phyloP scores from a whole-genome alignment of 2,113 vertebrate genomes.

The Mesitornis unicolor region DNA sequence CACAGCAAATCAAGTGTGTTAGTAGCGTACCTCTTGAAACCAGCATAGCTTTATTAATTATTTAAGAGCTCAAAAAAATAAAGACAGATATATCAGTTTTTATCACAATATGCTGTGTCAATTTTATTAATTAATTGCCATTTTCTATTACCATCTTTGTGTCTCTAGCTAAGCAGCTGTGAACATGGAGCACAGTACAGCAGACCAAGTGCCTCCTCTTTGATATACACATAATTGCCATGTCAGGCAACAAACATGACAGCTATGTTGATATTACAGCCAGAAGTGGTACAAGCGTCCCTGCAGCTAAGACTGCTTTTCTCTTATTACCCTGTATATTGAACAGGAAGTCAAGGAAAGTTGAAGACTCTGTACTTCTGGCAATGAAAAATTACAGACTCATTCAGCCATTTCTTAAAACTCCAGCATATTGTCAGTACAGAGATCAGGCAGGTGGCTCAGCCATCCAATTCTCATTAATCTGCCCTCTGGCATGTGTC shows the following conservation, averaged over 20 bases:
- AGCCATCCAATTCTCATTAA: conserved; percentile 5
- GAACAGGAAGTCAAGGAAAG: not conserved
- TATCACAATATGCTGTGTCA: not conserved
- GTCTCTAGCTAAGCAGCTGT: not conserved
- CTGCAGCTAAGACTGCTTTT: not conserved
- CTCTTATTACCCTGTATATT: not conserved
- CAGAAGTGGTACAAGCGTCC: not conserved
- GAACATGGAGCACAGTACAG: not conserved
- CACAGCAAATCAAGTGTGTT: not conserved
- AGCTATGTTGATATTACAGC: not conserved
- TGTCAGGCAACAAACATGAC: not conserved
- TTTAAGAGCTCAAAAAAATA: not conserved
- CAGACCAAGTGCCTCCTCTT: not conserved
- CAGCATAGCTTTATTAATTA: not conserved
- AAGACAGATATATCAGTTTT: not conserved
- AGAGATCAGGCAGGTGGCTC: not conserved
- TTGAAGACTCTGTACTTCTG: not conserved
- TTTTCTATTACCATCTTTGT: not conserved
- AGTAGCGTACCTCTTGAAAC: not conserved
- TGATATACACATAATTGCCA: not conserved
- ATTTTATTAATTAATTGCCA: not conserved
- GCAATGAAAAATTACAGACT: conserved; percentile 21
- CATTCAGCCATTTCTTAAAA: not conserved
- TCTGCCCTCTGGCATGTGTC: conserved; percentile 12
- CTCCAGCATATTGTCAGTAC: not conserved